Evolutionary conservation across 2,113 vertebrate genomes (phyloP), one percentile per base, ranked within the genome.

Genomic region (Chloropsis hardwickii): DNA sequence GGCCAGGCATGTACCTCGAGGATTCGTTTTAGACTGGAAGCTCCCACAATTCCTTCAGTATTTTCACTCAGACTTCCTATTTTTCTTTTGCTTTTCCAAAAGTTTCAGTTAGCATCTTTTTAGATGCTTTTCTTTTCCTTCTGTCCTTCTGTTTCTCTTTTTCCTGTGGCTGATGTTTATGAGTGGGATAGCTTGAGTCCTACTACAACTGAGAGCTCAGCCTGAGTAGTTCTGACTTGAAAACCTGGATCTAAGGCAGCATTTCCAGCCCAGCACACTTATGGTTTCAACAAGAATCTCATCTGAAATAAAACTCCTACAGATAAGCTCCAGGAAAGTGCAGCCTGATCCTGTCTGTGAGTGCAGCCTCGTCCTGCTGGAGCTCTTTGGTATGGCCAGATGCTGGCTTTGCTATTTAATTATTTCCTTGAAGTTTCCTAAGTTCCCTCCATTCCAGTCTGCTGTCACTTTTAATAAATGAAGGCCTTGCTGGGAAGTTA

Each of bases 391-490:
- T 39, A 33, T 37, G 39, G 72, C 73, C 31, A 64, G 9, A 35
- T 37, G 27, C 57, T 37, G 45, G 20, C 9, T 17, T 60, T 86
- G 27, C 22, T 81, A 14, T 88, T 76, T 87, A 86, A 71, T n/a
- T 53, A 70, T 72, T 86, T 94, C 35, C 42, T 76, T 80, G 45
- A 61, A 15, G 44, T 86, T 65, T 84, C 44, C 42, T 74, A 60
- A 53, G 29, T 80, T 93, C 45, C 48, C 53, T 86, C 74, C 9
- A 65, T 44, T 31, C 29, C 54, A 57, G 42, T 31, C 45, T 89
- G 25, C 70, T 94, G 33, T 90, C 84, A 84, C 27, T 90, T 91
- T 58, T 91, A 73, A 90, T 93, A 71, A 78, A 40, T 81, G 73
- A 90, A 95, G 69, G 40, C 16, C 20, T 90, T 74, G 61, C 73